Conservation (phyloP, 2,113 vertebrate genomes). For the Phycodurus eques region DNA sequence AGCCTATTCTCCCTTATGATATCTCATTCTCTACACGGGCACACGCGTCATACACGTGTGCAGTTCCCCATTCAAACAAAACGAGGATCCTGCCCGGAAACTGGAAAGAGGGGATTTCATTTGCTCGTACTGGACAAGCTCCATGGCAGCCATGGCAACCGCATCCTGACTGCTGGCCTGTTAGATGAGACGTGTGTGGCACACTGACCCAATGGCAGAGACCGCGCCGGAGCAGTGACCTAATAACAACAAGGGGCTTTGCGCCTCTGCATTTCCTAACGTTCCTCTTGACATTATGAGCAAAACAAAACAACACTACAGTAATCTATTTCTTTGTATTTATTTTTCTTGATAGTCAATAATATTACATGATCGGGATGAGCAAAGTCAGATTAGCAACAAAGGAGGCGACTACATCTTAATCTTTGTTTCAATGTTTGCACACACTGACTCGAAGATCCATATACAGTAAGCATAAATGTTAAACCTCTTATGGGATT, state of each 20-base stretch:
- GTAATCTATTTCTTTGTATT: neutral
- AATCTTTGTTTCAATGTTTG: neutral
- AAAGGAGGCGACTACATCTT: constrained; percentile 19
- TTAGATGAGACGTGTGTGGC: constrained; percentile 47
- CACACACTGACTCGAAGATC: constrained; percentile 1
- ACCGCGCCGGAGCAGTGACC: constrained; percentile 50
- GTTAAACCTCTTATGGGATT: constrained; percentile 19
- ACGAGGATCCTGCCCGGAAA: constrained; percentile 69
- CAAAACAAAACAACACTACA: neutral
- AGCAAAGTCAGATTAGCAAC: neutral
- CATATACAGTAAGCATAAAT: constrained; percentile 12
- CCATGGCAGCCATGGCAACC: constrained; percentile 69
- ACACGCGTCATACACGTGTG: constrained; percentile 11
- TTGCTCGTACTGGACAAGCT: constrained; percentile 54
- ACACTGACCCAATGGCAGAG: constrained; percentile 65
- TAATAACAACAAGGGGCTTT: constrained; percentile 48
- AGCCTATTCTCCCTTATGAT: constrained; percentile 47
- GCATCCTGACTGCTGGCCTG: constrained; percentile 51
- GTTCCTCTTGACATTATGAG: constrained; percentile 17
- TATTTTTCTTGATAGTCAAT: neutral
- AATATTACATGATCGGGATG: constrained; percentile 3
- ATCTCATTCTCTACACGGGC: constrained; percentile 38
- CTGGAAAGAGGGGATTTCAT: constrained; percentile 50
- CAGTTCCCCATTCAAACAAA: constrained; percentile 45
- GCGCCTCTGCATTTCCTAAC: constrained; percentile 14